These are phyloP conservation scores for Leptinotarsa texana DNA, from an alignment of 1,140 invertebrate species.

Conservation along the genomic window DNA sequence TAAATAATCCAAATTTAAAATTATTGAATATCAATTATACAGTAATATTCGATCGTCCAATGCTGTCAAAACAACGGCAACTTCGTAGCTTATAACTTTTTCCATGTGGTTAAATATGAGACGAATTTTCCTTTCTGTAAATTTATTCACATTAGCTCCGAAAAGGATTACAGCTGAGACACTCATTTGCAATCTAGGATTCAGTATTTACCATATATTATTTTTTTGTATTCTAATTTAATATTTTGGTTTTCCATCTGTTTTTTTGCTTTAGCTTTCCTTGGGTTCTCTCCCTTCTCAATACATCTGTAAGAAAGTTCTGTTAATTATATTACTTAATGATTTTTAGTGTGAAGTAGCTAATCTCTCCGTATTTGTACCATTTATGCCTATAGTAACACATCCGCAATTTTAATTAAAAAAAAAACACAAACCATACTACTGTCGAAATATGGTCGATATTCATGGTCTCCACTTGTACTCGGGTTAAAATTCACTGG, in stretches of 20 bases:
- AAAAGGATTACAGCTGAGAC: constrained; percentile 64
- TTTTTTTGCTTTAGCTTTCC: constrained; percentile 44
- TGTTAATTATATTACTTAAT: constrained; percentile 47
- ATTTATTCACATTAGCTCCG: too few relatives aligned
- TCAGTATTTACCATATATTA: constrained; percentile 29
- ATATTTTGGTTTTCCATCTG: constrained; percentile 20
- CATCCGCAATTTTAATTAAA: constrained; percentile 45
- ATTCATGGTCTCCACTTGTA: neutral
- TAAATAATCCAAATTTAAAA: too few relatives aligned
- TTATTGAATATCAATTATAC: too few relatives aligned
- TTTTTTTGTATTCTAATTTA: constrained; percentile 24
- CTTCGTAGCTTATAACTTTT: too few relatives aligned
- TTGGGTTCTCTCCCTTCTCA: constrained; percentile 38
- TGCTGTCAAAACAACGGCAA: too few relatives aligned
- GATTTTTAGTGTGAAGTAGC: constrained; percentile 62
- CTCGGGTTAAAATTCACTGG: neutral
- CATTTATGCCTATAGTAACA: constrained; percentile 55
- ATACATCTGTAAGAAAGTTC: constrained; percentile 44
- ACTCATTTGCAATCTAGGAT: constrained; percentile 56
- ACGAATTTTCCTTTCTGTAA: too few relatives aligned
- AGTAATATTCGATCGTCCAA: too few relatives aligned
- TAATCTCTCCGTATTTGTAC: constrained; percentile 58
- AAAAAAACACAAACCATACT: constrained; percentile 40
- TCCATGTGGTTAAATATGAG: too few relatives aligned
- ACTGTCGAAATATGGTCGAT: constrained; percentile 30